phyloP scores from a whole-genome alignment of 2,797 vertebrate genomes.

The Pteropus rufus region DNA sequence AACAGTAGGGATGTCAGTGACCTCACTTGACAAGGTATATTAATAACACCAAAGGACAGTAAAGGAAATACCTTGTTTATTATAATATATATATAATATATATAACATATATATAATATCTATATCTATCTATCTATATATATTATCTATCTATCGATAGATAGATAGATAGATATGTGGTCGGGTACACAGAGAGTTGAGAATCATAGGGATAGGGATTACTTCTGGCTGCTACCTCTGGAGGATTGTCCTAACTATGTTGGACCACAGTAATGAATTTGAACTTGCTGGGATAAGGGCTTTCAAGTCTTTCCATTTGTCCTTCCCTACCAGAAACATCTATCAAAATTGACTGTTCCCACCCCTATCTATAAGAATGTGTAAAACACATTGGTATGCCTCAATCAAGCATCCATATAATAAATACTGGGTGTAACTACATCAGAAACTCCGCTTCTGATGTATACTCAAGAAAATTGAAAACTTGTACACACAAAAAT shows the following conservation, averaged over 20 bases:
- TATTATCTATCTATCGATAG: no score
- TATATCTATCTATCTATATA: no score
- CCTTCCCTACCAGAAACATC: background rate
- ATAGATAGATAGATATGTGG: background rate
- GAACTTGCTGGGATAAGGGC: background rate
- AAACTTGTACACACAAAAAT: background rate
- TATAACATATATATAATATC: no score
- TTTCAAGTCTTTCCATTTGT: background rate
- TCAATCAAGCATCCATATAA: background rate
- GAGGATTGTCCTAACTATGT: background rate
- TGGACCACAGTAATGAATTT: background rate
- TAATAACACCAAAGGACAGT: background rate
- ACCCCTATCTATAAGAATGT: background rate
- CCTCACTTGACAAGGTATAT: background rate
- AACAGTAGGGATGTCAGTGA: background rate
- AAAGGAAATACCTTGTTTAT: background rate
- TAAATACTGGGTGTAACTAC: background rate
- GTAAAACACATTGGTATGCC: background rate
- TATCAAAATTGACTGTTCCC: background rate
- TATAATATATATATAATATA: background rate
- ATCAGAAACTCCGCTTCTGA: background rate
- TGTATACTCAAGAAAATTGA: background rate
- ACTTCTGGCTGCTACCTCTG: background rate
- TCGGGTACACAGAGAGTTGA: background rate
- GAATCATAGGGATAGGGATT: background rate